These are phyloP conservation scores for Nomada ferruginata DNA, from an alignment of 2,888 invertebrate species.

Conservation along the genomic window DNA sequence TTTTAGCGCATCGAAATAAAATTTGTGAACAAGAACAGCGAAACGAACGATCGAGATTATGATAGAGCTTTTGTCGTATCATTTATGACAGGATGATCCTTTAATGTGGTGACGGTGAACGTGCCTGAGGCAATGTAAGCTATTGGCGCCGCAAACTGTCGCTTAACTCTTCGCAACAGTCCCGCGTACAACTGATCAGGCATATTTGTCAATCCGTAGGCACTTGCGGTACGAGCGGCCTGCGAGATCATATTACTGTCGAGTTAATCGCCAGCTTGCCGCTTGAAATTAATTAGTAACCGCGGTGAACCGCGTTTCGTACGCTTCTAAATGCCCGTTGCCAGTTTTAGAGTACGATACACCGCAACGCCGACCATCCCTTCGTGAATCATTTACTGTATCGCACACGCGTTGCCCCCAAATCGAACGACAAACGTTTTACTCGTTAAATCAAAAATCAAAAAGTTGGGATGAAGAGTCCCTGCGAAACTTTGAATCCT, in stretches of 20 bases:
- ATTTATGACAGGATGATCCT: conserved; percentile 28
- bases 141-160: conserved; percentile 13
- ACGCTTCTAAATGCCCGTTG: conserved; percentile 52
- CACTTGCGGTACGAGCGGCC: conserved; percentile 8
- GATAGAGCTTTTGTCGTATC: background rate
- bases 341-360: conserved; percentile 27
- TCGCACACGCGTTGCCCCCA: background rate
- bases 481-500: too few species aligned
- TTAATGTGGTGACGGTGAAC: conserved; percentile 17
- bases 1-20: too few species aligned
- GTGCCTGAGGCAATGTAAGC: background rate
- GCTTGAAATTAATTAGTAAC: conserved; percentile 61
- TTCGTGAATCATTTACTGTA: conserved; percentile 7
- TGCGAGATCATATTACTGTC: conserved; percentile 54
- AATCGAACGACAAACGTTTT: too few species aligned
- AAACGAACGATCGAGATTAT: conserved; percentile 41
- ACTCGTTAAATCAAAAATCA: background rate
- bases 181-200: conserved; percentile 25
- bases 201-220: conserved; percentile 53
- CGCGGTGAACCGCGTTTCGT: conserved; percentile 48
- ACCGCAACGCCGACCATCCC: conserved; percentile 25
- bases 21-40: background rate
- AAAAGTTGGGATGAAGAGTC: background rate
- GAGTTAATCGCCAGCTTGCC: conserved; percentile 54
- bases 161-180: conserved; percentile 40